Base-by-base conservation (phyloP, 2,113 vertebrate genomes). In the Anarrhichthys ocellatus region DNA sequence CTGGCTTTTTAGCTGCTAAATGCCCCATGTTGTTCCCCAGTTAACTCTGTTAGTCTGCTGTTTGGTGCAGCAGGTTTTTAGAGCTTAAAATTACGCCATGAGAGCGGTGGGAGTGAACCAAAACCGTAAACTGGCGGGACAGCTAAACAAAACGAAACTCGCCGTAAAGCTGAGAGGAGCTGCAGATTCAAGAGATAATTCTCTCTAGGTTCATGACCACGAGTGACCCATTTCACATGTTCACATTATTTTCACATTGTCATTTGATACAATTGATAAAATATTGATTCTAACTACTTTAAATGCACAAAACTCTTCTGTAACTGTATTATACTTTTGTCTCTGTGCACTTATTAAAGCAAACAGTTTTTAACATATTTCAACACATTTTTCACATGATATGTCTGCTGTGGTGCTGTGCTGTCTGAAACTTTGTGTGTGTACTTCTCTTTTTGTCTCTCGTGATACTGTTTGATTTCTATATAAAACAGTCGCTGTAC, bases 391-490 rank as follows among this genome's bases (percentile, higher is more conserved):
- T 44, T 44, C 42, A 44, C 11, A 44, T 22, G 20, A 52, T 9
- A 52, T 36, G 36, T 36, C 17, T n/a, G 36, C 7, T 20, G 0
- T 32, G 46, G 13, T 32, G 38, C 17, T 15, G 38, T 29, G 36
- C 36, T 36, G 36, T 27, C 34, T 58, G 15, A 10, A 50, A 24
- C 17, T 36, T 27, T 40, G 9, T 65, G 1, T 56, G 27, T 36
- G 59, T 11, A 17, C 20, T 74, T 54, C 24, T 36, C 40, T 22
- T 67, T 74, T 48, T 67, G 22, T 11, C 29, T 24, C 61, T 20
- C 20, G 59, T 61, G 29, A 62, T 18, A 34, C 18, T 13, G 59
- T 80, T 80, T 46, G 24, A 62, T 78, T 14, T 78, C 1, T 78
- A 3, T 42, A 61, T 24, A 24, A 9, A 24, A 9, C 8, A 24